Evolutionary conservation across 2,888 invertebrate species (phyloP).

Genomic region (Napeogenes inachia): DNA sequence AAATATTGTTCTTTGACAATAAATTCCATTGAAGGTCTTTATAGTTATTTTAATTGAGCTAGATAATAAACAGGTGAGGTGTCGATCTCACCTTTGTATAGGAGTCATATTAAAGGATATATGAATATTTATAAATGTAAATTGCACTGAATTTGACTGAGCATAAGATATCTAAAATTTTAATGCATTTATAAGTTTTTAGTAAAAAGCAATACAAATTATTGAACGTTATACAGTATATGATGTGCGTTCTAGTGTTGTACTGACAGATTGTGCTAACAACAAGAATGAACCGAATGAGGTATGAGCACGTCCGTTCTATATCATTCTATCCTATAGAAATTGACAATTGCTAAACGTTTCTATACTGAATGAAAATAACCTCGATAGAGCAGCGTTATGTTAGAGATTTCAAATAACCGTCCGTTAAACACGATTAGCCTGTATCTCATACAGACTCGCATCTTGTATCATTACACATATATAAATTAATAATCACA

Average conservation of each 20-base stretch:
- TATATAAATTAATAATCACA: constrained; percentile 64
- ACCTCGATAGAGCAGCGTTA: neutral
- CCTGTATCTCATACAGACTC: constrained; percentile 58
- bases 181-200: constrained; percentile 11
- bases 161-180: constrained; percentile 38
- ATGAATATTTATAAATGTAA: constrained; percentile 45
- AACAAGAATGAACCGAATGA: constrained; percentile 3
- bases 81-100: constrained; percentile 26
- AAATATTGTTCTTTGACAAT: constrained; percentile 68
- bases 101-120: constrained; percentile 45
- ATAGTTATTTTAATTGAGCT: constrained; percentile 52
- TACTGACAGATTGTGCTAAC: constrained; percentile 22
- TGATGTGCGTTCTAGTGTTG: constrained; percentile 21
- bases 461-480: constrained; percentile 44
- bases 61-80: constrained; percentile 46
- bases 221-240: constrained; percentile 4
- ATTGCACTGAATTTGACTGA: constrained; percentile 57
- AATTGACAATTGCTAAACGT: constrained; percentile 69
- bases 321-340: constrained; percentile 49
- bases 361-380: constrained; percentile 33
- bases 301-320: neutral
- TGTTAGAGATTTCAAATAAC: constrained; percentile 30
- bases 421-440: constrained; percentile 44
- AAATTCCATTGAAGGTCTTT: constrained; percentile 47
- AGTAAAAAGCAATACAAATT: constrained; percentile 15